Percentiles rank a stretch among this genome's conserved stretches.
These are phyloP conservation scores for Hemiscyllium ocellatum DNA, from an alignment of 2,113 vertebrate genomes.

Conservation along the genomic window DNA sequence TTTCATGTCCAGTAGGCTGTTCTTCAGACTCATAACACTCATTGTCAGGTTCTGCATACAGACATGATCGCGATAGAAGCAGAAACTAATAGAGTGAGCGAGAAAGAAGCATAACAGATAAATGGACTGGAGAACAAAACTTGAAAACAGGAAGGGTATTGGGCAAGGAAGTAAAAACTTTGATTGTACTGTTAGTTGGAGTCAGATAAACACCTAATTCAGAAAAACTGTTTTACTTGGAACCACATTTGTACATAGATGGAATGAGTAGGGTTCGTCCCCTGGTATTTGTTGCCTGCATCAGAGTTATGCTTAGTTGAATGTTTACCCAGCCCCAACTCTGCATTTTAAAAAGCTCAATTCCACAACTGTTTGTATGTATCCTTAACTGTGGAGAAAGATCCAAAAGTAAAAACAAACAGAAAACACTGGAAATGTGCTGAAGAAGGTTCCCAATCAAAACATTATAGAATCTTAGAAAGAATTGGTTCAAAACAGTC, in stretches of 20 bases:
- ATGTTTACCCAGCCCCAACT: constrained; percentile 2
- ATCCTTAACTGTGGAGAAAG: not conserved
- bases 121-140: not conserved
- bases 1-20: too few relatives aligned
- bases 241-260: not conserved
- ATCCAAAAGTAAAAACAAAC: not conserved
- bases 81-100: not conserved
- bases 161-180: not conserved
- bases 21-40: not conserved
- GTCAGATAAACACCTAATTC: constrained; percentile 17
- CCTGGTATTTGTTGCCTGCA: not conserved
- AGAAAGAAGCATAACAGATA: not conserved
- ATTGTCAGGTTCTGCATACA: not conserved
- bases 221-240: constrained; percentile 8
- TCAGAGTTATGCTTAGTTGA: not conserved
- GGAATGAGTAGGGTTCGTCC: constrained; percentile 4
- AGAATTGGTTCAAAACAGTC: not conserved
- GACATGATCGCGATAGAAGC: not conserved
- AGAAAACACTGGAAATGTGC: not conserved
- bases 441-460: not conserved
- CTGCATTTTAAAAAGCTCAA: not conserved
- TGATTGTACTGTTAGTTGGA: not conserved
- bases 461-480: not conserved
- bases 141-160: not conserved
- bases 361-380: not conserved